These are phyloP conservation scores for Mus caroli DNA, from an alignment of 2,797 vertebrate species.

Conservation along the genomic window DNA sequence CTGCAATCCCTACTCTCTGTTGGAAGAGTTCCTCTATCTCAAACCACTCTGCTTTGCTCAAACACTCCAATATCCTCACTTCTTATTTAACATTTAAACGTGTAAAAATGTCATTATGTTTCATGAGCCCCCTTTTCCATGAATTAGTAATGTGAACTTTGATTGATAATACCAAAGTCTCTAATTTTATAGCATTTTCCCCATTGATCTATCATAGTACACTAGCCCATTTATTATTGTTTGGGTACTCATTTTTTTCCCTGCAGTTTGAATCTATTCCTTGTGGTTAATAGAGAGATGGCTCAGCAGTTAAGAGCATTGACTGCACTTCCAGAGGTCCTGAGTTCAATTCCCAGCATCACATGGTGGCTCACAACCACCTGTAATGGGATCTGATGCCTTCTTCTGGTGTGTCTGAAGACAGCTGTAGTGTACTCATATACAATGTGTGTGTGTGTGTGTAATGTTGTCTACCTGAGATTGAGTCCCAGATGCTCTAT, in stretches of 20 bases:
- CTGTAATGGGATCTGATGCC: neutral
- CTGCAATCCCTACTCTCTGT: conserved; percentile 42
- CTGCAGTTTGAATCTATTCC: conserved; percentile 25
- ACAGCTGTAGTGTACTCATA: neutral
- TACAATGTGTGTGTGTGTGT: neutral
- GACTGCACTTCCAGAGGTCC: neutral
- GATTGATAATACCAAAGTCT: conserved; percentile 41
- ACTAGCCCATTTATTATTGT: conserved; percentile 23
- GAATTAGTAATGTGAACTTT: conserved; percentile 16
- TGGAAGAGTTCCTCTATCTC: conserved; percentile 52
- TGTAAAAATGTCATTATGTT: conserved; percentile 3
- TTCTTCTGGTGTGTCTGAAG: neutral
- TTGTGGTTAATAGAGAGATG: neutral
- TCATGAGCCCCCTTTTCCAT: neutral
- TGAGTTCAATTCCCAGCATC: neutral
- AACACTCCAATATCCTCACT: conserved; percentile 33
- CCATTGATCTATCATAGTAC: conserved; percentile 31
- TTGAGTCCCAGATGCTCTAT: neutral
- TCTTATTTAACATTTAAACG: conserved; percentile 61
- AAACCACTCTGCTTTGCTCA: conserved; percentile 47
- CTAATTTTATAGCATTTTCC: conserved; percentile 35
- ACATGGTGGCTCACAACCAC: neutral
- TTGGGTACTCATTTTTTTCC: conserved; percentile 18
- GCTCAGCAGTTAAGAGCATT: neutral
- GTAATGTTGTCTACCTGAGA: neutral